Evolutionary conservation across 92 coral and sea anemone species (phyloP), one percentile per base, ranked within the genome.

Genomic region (Plumapathes pennacea): DNA sequence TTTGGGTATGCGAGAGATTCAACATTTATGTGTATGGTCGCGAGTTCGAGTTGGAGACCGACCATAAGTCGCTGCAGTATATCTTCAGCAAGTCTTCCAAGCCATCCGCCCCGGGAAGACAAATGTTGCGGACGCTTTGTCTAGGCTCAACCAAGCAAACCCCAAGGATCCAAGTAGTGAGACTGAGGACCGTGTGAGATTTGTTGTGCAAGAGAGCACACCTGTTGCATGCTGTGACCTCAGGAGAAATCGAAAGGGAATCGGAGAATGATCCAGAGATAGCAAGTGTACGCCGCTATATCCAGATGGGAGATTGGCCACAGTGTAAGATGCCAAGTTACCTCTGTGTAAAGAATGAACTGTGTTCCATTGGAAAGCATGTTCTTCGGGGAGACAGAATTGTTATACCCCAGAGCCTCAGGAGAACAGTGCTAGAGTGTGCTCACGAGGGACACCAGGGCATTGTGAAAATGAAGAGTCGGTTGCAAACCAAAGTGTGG

Each of bases 401-500:
- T 11, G 40, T 60, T 18, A 61, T 23, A 42, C 47, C 77, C 15
- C 46, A 69, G 58, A 9, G 17, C 5, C 76, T 68, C 27, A 54
- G 61, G 4, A 30, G 38, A 27, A 19, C n/a, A 1, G 66, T 74
- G 17, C 25, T 63, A 38, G 34, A 29, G 3, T 46, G 54, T 51
- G 74, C 67, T 12, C 74, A 64, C 19, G 50, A 74, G 15, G 82
- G 76, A 25, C 82, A 66, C 22, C 69, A 65, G 15, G 82, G 82
- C 13, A 65, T 66, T 18, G 64, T 59, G 3, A 67, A 59, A 46
- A 82, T 46, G 46, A 82, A 54, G 66, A 57, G 54, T 3, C 32
- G 79, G 8, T 39, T 71, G 24, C 25, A 80, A 41, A 54, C 68
- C 19, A 82, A 82, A 30, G 89, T 67, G n/a, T 82, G 83, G 78